Evolutionary conservation across 2,113 vertebrate genomes (phyloP).

Genomic region (Zosterops japonicus): DNA sequence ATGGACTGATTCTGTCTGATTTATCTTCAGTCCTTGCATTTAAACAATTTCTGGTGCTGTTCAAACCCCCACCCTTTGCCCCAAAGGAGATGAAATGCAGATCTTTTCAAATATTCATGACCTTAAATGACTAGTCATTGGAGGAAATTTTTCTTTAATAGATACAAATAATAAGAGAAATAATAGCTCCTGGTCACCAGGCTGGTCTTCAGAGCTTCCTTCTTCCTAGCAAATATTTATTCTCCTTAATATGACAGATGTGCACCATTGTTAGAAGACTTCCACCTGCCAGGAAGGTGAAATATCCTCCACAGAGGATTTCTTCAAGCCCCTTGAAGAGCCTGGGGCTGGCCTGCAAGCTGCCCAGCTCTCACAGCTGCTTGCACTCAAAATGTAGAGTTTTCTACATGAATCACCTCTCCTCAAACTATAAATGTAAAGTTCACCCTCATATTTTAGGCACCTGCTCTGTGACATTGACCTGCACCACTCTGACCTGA

Average conservation of each 20-base stretch:
- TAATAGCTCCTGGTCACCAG: neutral
- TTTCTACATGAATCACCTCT: neutral
- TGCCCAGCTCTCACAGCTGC: neutral
- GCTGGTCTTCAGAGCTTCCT: conserved; percentile 12
- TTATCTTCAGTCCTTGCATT: neutral
- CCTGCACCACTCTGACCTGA: neutral
- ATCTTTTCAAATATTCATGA: conserved; percentile 42
- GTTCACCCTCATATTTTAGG: neutral
- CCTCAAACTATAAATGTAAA: neutral
- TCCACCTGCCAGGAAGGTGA: neutral
- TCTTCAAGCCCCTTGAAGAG: neutral
- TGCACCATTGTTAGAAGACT: neutral
- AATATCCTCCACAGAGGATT: neutral
- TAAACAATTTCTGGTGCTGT: neutral
- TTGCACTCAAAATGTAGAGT: neutral
- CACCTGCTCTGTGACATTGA: neutral
- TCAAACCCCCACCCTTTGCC: neutral
- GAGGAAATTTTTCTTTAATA: conserved; percentile 23
- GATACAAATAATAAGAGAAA: neutral
- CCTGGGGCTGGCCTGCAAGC: neutral
- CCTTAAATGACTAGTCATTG: neutral
- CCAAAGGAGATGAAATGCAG: neutral
- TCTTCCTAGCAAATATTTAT: conserved; percentile 35
- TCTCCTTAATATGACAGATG: neutral
- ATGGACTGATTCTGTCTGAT: neutral